Conservation (phyloP, 2,113 vertebrate genomes). For the Mohoua ochrocephala region DNA sequence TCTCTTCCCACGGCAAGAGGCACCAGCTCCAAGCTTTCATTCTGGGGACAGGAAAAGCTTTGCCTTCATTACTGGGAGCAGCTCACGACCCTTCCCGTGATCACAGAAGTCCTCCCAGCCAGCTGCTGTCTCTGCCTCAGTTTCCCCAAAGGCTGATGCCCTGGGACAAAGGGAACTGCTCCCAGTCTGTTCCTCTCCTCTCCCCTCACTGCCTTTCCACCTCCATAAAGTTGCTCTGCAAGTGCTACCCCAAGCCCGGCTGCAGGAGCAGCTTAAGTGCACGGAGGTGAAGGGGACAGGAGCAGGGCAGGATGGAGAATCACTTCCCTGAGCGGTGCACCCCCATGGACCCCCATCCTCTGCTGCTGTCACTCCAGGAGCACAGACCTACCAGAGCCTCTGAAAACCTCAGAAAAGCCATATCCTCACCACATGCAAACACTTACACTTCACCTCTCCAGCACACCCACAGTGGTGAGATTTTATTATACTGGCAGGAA, state of each 20-base stretch:
- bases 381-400: background rate
- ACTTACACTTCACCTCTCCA: background rate
- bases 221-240: background rate
- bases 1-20: background rate
- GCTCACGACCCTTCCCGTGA: background rate
- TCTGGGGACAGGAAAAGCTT: background rate
- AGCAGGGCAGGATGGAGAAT: background rate
- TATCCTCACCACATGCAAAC: background rate
- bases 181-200: background rate
- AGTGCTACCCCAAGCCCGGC: background rate
- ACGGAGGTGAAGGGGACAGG: no score
- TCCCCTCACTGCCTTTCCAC: background rate
- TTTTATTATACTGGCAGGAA: background rate
- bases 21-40: background rate
- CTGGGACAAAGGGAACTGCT: background rate
- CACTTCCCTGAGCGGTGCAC: background rate
- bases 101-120: background rate
- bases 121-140: background rate
- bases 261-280: background rate
- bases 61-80: background rate
- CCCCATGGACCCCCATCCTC: no score
- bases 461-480: fast-evolving
- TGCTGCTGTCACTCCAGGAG: background rate
- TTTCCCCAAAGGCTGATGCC: background rate
- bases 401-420: background rate